Evolutionary conservation across 2,797 vertebrate species (phyloP), one percentile per base, ranked within the genome.

Genomic region (Hemitrygon akajei): DNA sequence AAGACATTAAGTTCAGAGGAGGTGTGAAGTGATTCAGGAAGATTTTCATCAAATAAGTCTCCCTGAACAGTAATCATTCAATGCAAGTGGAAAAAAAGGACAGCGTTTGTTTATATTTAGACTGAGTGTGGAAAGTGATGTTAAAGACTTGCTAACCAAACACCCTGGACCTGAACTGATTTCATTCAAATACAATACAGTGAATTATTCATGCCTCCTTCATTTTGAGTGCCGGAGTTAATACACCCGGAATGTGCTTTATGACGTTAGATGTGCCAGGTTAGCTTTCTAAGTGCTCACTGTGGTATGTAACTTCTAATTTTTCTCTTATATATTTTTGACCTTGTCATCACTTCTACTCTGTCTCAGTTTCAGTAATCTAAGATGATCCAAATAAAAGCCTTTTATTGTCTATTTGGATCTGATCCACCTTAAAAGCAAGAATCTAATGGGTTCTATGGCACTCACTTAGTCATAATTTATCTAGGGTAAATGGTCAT

Each of bases 361-460:
- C 97, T 98, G 96, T 97, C 95, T 94, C 97, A 96, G 96, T 97
- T 97, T 97, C 97, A 97, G 97, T 98, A 98, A 98, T 99, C 98
- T 97, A 97, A 97, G 98, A 98, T 99, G 99, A 99, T 99, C 98
- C 98, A 96, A 97, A 96, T 97, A 97, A 98, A 98, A 99, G 98
- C 98, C 97, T 98, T 98, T 98, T 98, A 99, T 98, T 99, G 98
- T 98, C 97, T 97, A 97, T 98, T 98, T 99, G 98, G 98, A 99
- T 96, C 95, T 86, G 96, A 97, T 99, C 98, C 98, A 99, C 98
- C 97, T 97, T 96, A 97, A 97, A 97, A 98, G 96, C 97, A 98
- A 96, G 96, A 95, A 96, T 97, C 97, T 98, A 99, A 98, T 98
- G 98, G 98, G 97, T 97, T 98, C 97, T 97, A 96, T 98, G 98